A percentile compares a stretch with the other conserved stretches of the same genome.
These are phyloP conservation scores for Heterodera schachtii DNA, from an alignment of 1,140 invertebrate genomes.

Conservation along the genomic window DNA sequence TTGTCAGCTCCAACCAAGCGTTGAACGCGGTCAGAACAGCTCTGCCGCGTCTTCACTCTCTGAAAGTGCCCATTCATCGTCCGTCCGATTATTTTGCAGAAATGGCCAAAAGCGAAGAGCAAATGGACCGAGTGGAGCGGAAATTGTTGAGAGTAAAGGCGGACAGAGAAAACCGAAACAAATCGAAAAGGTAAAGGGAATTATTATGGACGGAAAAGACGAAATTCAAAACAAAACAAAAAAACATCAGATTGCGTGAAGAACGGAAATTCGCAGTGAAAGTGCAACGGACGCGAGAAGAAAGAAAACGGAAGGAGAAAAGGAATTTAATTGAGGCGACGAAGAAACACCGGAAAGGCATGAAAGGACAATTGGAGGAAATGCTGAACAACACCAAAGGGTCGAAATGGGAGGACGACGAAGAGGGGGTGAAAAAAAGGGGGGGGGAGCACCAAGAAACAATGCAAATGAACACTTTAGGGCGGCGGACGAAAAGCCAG, in stretches of 20 bases:
- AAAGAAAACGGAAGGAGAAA: slow-evolving; percentile 80
- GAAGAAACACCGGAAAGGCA: slow-evolving; percentile 67
- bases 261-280: slow-evolving; percentile 84
- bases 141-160: slow-evolving; percentile 35
- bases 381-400: slow-evolving; percentile 63
- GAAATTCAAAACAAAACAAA: not conserved
- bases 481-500: not conserved
- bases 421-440: not conserved
- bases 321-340: slow-evolving; percentile 71
- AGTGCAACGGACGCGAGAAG: slow-evolving; percentile 77
- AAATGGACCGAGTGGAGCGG: slow-evolving; percentile 86
- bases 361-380: slow-evolving; percentile 63
- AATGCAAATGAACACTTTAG: no score
- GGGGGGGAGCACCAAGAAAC: not conserved
- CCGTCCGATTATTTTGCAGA: slow-evolving; percentile 97
- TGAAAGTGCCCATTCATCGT: slow-evolving; percentile 50
- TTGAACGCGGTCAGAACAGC: slow-evolving; percentile 49
- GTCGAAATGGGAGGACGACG: slow-evolving; percentile 66
- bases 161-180: not conserved
- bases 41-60: slow-evolving; percentile 46
- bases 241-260: slow-evolving; percentile 80
- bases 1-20: slow-evolving; percentile 63
- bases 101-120: slow-evolving; percentile 95
- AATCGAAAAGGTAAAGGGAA: slow-evolving; percentile 5
- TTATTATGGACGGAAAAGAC: not conserved